Percentiles rank a stretch among this genome's conserved stretches.
These are phyloP conservation scores for Ferdinandea cuprea DNA, from an alignment of 2,888 invertebrate genomes.

Conservation along the genomic window DNA sequence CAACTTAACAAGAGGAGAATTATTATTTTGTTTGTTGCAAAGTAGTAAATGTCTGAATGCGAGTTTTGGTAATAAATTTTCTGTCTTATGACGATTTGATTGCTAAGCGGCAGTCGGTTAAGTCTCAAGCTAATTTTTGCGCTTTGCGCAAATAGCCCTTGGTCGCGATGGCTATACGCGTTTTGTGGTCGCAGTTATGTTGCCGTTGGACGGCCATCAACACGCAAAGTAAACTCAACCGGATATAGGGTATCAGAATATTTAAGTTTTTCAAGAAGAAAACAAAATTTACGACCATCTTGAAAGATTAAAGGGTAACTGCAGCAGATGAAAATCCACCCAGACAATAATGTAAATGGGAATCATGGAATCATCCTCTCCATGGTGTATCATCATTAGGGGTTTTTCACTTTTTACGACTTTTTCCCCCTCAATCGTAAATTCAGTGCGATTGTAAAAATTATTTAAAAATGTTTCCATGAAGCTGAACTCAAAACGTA, in stretches of 20 bases:
- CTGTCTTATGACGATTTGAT: conserved; percentile 61
- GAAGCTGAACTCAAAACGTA: not conserved
- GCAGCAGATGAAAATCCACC: conserved; percentile 42
- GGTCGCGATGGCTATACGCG: conserved; percentile 43
- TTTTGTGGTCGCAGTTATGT: conserved; percentile 27
- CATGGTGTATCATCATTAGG: conserved; percentile 32
- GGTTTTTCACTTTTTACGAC: conserved; percentile 37
- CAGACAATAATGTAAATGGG: conserved; percentile 47
- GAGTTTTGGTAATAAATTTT: conserved; percentile 76
- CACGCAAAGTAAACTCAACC: conserved; percentile 21
- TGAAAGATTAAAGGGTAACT: conserved; percentile 41
- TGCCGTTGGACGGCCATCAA: conserved; percentile 22
- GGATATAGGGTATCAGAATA: conserved; percentile 36
- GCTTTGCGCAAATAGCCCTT: conserved; percentile 62
- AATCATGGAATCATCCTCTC: conserved; percentile 36
- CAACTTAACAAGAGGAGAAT: conserved; percentile 47
- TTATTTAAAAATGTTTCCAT: conserved; percentile 21
- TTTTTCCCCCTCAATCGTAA: conserved; percentile 26
- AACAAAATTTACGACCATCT: conserved; percentile 34
- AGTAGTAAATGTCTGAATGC: conserved; percentile 50
- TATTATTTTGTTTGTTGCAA: conserved; percentile 55
- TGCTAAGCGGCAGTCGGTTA: conserved; percentile 54
- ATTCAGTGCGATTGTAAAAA: conserved; percentile 20
- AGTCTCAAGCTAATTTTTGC: conserved; percentile 64
- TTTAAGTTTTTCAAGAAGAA: conserved; percentile 30